Conservation (phyloP, 2,888 invertebrate species). For the Antheraea assamensis region DNA sequence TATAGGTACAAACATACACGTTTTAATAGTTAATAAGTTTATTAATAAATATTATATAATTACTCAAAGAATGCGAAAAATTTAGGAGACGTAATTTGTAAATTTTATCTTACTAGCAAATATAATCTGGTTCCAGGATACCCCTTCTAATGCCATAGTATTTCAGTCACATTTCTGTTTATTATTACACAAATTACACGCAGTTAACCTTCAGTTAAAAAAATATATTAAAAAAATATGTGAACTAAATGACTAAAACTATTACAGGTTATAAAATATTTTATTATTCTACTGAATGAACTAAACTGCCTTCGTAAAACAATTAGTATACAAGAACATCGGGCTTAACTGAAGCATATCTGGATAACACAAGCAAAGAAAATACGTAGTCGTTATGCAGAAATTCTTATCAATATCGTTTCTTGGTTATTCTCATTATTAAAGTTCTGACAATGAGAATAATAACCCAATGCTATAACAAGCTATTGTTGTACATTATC, state of each 20-base stretch:
- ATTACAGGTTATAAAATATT: background rate
- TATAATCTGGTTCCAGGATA: background rate
- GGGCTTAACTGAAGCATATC: background rate
- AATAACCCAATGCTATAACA: constrained; percentile 41
- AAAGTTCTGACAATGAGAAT: constrained; percentile 40
- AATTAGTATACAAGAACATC: background rate
- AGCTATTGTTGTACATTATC: constrained; percentile 47
- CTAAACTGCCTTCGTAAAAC: background rate
- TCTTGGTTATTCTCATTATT: constrained; percentile 37
- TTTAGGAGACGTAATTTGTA: background rate
- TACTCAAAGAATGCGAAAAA: background rate
- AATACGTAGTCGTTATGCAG: background rate
- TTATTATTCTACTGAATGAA: background rate
- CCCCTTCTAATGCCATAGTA: background rate
- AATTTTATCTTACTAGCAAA: background rate
- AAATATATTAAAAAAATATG: background rate
- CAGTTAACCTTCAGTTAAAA: background rate
- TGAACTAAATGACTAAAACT: background rate
- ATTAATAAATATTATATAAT: background rate
- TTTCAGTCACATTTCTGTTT: background rate
- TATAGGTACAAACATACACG: too few relatives aligned
- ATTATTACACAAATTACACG: background rate
- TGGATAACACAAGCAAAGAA: constrained; percentile 20
- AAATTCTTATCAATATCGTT: constrained; percentile 29
- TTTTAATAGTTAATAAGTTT: too few relatives aligned